Evolutionary conservation across 2,113 vertebrate genomes (phyloP).

Genomic region (Trichechus manatus): DNA sequence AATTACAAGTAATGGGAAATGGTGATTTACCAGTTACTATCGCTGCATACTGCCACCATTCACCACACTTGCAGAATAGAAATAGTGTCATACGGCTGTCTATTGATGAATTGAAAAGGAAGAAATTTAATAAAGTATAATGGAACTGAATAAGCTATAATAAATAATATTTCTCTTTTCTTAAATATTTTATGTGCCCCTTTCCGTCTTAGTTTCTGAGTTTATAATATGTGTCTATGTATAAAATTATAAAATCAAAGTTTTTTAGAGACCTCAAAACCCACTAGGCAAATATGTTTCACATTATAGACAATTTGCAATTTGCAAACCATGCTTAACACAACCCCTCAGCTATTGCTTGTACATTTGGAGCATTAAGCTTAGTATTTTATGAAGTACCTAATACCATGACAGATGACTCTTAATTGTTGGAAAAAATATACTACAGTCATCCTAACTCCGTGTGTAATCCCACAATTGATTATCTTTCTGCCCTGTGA

Average conservation of each 20-base stretch:
- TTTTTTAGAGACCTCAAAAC: not conserved
- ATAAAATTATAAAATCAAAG: not conserved
- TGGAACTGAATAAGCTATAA: not conserved
- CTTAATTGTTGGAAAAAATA: not conserved
- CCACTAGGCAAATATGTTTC: not conserved
- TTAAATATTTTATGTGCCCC: not conserved
- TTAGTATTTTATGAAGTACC: conserved; percentile 13
- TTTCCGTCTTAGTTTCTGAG: not conserved
- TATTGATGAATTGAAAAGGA: not conserved
- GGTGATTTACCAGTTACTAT: not conserved
- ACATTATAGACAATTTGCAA: too few relatives aligned
- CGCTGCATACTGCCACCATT: not conserved
- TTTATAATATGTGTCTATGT: not conserved
- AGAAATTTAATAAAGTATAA: not conserved
- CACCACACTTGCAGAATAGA: not conserved
- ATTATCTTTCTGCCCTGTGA: not conserved
- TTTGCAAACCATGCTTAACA: not conserved
- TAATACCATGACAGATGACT: not conserved
- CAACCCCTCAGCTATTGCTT: not conserved
- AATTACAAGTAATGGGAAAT: conserved; percentile 8
- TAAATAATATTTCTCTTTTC: conserved; percentile 8
- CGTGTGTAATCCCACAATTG: not conserved
- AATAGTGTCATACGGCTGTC: not conserved
- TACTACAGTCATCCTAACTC: not conserved
- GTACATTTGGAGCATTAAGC: not conserved